Evolutionary conservation across 2,113 vertebrate genomes (phyloP), one percentile per base, ranked within the genome.

Genomic region (Tor tambroides): DNA sequence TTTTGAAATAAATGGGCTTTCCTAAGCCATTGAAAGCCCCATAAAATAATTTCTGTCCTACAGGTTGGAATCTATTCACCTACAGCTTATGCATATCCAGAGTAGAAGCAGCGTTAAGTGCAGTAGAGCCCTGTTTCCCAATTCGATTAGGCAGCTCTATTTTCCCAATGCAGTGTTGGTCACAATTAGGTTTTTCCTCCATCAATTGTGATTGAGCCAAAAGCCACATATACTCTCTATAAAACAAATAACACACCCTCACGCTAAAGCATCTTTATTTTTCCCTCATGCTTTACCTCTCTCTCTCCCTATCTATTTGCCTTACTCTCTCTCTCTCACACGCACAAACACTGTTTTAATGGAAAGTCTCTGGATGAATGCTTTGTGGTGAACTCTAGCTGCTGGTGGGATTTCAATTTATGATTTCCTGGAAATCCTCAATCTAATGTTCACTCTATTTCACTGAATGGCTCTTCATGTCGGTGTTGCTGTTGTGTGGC

Each of bases 401-500:
- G 80, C 86, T 71, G 63, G 72, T 71, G 89, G 87, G 83, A 71
- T 71, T 72, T 85, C 26, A 61, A 85, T 91, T 85, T 88, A 90
- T 89, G 88, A 85, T 86, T 90, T 90, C 88, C 85, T 59, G 87
- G 81, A 90, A 90, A 85, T 84, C 71, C n/a, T 81, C 85, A 87
- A 92, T 91, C 65, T 82, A 71, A 88, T 92, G 90, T 88, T 87
- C 74, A 85, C 61, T 56, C 71, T 83, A 77, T 69, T 78, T 85
- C 79, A 77, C 75, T 85, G 51, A 89, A 90, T 63, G 81, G 83
- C 76, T 87, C 65, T 63, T 76, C 79, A 67, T 17, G 28, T 61
- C 85, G 74, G 26, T 74, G 14, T 65, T 43, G 63, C 59, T 80
- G 69, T 43, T 61, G 32, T 71, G 65, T 89, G 84, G 71, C 80